Percentiles rank a stretch among this genome's conserved stretches.
Conservation (phyloP, 2,113 vertebrate species). For the Nycticorax nycticorax region DNA sequence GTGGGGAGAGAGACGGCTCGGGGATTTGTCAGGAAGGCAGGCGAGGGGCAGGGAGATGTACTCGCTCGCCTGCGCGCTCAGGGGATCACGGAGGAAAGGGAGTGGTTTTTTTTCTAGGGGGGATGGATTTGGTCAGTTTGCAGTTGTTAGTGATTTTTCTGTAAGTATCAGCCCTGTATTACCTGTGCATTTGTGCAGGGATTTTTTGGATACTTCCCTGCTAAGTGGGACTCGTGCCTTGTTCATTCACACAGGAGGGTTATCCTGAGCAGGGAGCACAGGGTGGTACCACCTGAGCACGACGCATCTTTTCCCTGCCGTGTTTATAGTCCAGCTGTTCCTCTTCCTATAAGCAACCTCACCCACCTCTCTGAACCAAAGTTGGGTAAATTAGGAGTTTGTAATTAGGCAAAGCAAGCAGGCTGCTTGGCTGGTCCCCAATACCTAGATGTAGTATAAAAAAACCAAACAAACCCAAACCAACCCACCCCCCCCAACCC, state of each 20-base stretch:
- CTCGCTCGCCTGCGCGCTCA: rapidly evolving
- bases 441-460: background rate
- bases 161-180: no score
- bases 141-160: background rate
- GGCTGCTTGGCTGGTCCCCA: background rate
- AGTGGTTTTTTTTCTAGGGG: background rate
- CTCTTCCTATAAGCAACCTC: background rate
- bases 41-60: background rate
- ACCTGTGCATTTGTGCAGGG: background rate
- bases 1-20: rapidly evolving
- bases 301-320: background rate
- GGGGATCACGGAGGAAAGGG: background rate
- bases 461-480: background rate
- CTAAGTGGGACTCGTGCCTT: rapidly evolving
- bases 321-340: background rate
- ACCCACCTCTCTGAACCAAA: background rate
- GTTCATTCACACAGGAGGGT: background rate
- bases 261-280: background rate
- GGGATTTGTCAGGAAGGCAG: background rate
- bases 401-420: background rate
- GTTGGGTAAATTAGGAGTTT: background rate
- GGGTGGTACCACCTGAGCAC: background rate
- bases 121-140: background rate
- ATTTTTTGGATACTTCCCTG: background rate
- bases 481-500: no score